phyloP scores from a whole-genome alignment of 2,888 invertebrate species.

The Drosophila parthenogenetica region DNA sequence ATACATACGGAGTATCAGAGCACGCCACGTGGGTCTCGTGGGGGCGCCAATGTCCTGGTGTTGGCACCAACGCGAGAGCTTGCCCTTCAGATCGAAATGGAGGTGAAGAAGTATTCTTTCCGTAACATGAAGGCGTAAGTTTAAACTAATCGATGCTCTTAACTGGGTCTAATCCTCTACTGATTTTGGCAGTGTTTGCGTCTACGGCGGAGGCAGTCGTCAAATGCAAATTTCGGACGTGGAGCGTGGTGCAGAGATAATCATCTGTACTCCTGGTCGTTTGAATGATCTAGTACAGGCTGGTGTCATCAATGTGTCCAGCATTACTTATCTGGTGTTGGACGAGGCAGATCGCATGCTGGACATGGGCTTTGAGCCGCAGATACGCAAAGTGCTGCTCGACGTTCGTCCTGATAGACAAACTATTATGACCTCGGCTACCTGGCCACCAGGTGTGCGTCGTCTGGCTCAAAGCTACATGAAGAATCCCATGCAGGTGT shows the following conservation, averaged over 20 bases:
- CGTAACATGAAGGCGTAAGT: constrained; percentile 92
- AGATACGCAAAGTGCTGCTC: constrained; percentile 93
- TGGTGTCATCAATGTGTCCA: constrained; percentile 89
- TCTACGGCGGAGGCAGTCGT: constrained; percentile 96
- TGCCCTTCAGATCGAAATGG: constrained; percentile 96
- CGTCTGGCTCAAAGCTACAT: constrained; percentile 94
- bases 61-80: constrained; percentile 97
- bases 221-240: constrained; percentile 91
- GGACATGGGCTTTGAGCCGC: constrained; percentile 95
- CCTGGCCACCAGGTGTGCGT: constrained; percentile 96
- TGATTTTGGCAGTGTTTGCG: constrained; percentile 88
- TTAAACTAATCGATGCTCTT: neutral
- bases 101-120: constrained; percentile 95
- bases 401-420: constrained; percentile 95
- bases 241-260: constrained; percentile 94
- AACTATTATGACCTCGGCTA: constrained; percentile 98
- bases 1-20: constrained; percentile 96
- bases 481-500: constrained; percentile 95
- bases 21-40: constrained; percentile 89
- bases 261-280: constrained; percentile 97
- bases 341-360: constrained; percentile 97
- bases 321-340: constrained; percentile 94
- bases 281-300: constrained; percentile 94
- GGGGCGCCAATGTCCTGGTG: constrained; percentile 94
- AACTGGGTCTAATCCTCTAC: neutral